Conservation (phyloP, 2,113 vertebrate genomes). For the Ariopsis seemanni region DNA sequence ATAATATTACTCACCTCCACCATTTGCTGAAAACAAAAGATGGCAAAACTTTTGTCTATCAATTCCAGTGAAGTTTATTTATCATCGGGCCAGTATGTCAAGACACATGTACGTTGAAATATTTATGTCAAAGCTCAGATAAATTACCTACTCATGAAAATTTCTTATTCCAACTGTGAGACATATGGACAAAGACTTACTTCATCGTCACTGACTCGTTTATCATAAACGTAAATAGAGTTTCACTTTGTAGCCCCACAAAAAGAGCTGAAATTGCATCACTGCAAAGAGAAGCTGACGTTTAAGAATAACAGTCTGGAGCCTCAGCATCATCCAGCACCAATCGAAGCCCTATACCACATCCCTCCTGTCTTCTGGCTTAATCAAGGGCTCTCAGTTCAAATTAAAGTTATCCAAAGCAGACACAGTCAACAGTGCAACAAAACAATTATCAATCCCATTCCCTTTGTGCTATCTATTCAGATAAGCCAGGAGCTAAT, state of each 20-base stretch:
- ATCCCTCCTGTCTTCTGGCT: constrained; percentile 52
- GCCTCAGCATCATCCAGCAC: constrained; percentile 20
- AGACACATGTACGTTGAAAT: not conserved
- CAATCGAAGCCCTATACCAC: constrained; percentile 56
- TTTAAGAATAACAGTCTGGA: constrained; percentile 39
- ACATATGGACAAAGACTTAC: not conserved
- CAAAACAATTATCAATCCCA: constrained; percentile 64
- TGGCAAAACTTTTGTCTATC: not conserved
- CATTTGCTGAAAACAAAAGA: not conserved
- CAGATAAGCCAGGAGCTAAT: constrained; percentile 61
- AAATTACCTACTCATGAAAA: not conserved
- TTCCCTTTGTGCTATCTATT: constrained; percentile 59
- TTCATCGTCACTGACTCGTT: not conserved
- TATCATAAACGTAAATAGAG: not conserved
- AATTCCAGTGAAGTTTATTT: too few relatives aligned
- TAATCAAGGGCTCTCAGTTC: constrained; percentile 58
- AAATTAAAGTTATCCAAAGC: constrained; percentile 49
- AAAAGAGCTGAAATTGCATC: constrained; percentile 17
- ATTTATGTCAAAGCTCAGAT: not conserved
- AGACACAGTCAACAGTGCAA: constrained; percentile 34
- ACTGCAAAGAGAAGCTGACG: constrained; percentile 27
- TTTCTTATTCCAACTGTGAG: not conserved
- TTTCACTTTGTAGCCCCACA: not conserved
- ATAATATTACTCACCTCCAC: not conserved
- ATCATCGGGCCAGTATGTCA: not conserved